Base-by-base conservation (phyloP, 2,113 vertebrate species). In the Carassius carassius region DNA sequence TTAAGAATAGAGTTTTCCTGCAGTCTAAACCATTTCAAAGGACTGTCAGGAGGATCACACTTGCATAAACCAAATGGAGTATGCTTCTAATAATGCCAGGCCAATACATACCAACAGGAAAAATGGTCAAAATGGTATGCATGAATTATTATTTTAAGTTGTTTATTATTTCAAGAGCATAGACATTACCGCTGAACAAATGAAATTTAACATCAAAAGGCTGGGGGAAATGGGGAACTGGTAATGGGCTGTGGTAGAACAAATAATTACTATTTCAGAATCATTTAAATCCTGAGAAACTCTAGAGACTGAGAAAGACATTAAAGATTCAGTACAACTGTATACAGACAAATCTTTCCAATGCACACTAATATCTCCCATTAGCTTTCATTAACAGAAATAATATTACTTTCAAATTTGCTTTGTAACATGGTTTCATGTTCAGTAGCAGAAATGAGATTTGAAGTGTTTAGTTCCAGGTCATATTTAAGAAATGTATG, bases 341-440 rank as follows among this genome's bases (percentile, higher is more conserved):
- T 70, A 62, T 60, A 78, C 35, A 70, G 37, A 21, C 81, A 65
- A 60, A 80, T 69, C 11, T 44, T 63, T 60, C 77, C 54, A 60
- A 47, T 63, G 81, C 81, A 60, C 63, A 41, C 62, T 83, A 80
- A 79, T 86, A 37, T 70, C 77, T 69, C 72, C 19, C 60, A 76
- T 87, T 84, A 81, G n/a, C 49, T 69, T 84, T 7, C 60, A 70
- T 77, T 60, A 78, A 51, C 29, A 32, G 25, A 23, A 29, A 29
- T 56, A 67, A 70, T 44, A 19, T 12, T 32, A 19, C 60, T 81
- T 77, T 63, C 49, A 49, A 69, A 70, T 74, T 77, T 69, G 37
- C 41, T 70, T 84, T 29, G 16, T 56, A 32, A 62, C n/a, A 60
- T 60, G 51, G 69, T 75, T 87, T 78, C 25, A 72, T 17, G 65